A percentile compares a stretch with the other conserved stretches of the same genome.
Evolutionary conservation across 2,113 vertebrate species (phyloP).

Genomic region (Promerops cafer): DNA sequence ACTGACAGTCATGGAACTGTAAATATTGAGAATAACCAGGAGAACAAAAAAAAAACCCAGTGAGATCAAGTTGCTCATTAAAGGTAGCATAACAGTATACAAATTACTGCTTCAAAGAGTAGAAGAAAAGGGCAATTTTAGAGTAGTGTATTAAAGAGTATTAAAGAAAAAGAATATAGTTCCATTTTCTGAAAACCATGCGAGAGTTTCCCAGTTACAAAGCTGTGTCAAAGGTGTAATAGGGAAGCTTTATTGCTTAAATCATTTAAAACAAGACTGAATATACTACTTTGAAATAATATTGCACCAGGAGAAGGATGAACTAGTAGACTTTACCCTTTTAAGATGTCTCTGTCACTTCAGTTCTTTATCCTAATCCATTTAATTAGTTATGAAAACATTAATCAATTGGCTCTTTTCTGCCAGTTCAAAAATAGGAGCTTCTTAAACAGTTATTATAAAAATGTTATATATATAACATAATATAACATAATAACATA

Average conservation of each 20-base stretch:
- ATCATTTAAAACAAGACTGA: neutral
- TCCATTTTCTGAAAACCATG: neutral
- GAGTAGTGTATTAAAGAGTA: neutral
- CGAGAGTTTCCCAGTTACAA: neutral
- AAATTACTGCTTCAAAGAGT: neutral
- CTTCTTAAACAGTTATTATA: neutral
- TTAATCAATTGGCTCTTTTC: neutral
- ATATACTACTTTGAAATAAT: neutral
- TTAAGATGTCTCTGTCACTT: neutral
- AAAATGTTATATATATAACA: neutral
- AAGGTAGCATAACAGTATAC: neutral
- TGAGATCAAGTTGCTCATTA: neutral
- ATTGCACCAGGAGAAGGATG: neutral
- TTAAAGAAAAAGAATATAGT: neutral
- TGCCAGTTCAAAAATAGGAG: neutral
- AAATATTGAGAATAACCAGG: neutral
- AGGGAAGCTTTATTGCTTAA: neutral
- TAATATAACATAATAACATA: no score
- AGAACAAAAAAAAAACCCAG: neutral
- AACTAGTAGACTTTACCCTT: neutral
- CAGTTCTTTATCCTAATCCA: neutral
- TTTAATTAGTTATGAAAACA: slow-evolving; percentile 16
- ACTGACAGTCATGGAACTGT: neutral
- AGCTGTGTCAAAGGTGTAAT: neutral
- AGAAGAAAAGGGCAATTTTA: neutral